Percentiles rank a stretch among this genome's conserved stretches.
phyloP scores from a whole-genome alignment of 1,140 invertebrate species.

The Rhagoletis pomonella region DNA sequence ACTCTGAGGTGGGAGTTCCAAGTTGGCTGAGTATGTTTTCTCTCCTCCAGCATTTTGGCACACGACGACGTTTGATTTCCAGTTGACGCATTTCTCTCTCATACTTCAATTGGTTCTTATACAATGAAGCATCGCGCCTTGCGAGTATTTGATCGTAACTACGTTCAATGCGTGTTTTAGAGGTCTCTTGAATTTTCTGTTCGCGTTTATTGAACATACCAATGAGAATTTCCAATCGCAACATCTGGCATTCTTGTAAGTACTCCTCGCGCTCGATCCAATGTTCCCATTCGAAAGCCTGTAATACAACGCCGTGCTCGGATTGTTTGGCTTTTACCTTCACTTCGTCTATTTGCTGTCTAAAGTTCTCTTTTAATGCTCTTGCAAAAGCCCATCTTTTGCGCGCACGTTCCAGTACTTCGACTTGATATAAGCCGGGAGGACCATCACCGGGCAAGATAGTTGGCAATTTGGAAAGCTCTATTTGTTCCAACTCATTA shows the following conservation, averaged over 20 bases:
- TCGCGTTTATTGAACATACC: conserved; percentile 73
- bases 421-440: conserved; percentile 68
- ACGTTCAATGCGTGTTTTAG: conserved; percentile 72
- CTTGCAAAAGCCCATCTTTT: conserved; percentile 69
- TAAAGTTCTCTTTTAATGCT: conserved; percentile 61
- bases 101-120: conserved; percentile 71
- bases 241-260: conserved; percentile 78
- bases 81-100: conserved; percentile 69
- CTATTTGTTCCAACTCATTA: conserved; percentile 59
- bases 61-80: conserved; percentile 55
- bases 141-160: conserved; percentile 70
- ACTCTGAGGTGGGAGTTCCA: conserved; percentile 75
- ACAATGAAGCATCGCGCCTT: conserved; percentile 71
- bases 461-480: conserved; percentile 65
- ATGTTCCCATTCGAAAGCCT: conserved; percentile 72
- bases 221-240: conserved; percentile 76
- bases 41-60: conserved; percentile 63
- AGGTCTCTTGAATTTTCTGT: conserved; percentile 69
- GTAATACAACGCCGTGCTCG: conserved; percentile 56
- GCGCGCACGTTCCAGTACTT: conserved; percentile 68
- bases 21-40: conserved; percentile 75
- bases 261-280: conserved; percentile 74
- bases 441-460: conserved; percentile 62
- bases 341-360: conserved; percentile 55
- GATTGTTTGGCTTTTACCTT: conserved; percentile 53